Evolutionary conservation across 1,140 invertebrate genomes (phyloP).

Genomic region (Eubasilissa regina): DNA sequence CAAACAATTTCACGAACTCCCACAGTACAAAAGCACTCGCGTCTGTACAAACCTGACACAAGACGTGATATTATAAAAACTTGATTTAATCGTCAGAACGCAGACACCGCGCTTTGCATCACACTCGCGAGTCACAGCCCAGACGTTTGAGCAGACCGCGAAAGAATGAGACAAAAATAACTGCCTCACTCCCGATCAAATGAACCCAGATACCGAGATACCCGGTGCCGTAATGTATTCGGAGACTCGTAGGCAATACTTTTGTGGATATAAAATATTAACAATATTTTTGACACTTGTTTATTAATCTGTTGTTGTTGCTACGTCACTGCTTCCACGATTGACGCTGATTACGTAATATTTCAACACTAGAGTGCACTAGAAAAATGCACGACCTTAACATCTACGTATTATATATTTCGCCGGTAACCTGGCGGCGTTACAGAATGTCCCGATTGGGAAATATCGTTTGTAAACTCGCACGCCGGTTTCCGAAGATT

Average conservation of each 20-base stretch:
- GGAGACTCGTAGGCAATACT: not conserved
- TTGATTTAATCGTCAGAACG: constrained; percentile 9
- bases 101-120: constrained; percentile 25
- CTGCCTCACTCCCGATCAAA: not conserved
- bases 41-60: constrained; percentile 36
- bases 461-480: constrained; percentile 18
- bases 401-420: too few relatives aligned
- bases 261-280: constrained; percentile 21
- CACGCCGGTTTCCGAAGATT: not conserved
- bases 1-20: constrained; percentile 2
- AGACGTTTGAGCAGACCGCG: not conserved
- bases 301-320: not conserved
- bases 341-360: constrained; percentile 16
- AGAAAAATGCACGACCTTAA: not conserved
- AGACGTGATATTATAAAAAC: constrained; percentile 36
- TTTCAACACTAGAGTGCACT: not conserved
- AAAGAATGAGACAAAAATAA: constrained; percentile 22
- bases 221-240: not conserved
- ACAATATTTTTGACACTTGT: not conserved
- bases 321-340: not conserved
- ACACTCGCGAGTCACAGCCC: not conserved
- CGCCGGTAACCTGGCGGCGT: not conserved
- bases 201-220: not conserved
- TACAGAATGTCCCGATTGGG: not conserved
- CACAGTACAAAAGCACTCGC: constrained; percentile 16